Conservation (phyloP, 2,888 invertebrate genomes). For the Trichopria drosophilae region DNA sequence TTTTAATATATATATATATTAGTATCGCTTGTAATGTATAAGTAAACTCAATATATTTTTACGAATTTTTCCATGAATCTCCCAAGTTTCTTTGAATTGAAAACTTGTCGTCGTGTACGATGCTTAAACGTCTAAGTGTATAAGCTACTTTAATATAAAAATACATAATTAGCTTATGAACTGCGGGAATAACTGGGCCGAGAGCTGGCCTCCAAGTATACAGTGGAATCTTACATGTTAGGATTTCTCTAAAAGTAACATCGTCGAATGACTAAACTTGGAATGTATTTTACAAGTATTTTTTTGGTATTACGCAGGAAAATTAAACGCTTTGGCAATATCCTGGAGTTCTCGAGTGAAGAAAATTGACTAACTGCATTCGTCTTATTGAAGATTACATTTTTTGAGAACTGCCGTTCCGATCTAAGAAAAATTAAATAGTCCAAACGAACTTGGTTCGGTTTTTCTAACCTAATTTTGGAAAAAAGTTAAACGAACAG, state of each 20-base stretch:
- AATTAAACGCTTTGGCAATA: constrained; percentile 57
- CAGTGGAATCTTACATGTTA: constrained; percentile 53
- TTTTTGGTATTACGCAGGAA: constrained; percentile 37
- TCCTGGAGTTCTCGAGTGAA: too few relatives aligned
- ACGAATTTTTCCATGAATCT: constrained; percentile 53
- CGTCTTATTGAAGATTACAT: too few relatives aligned
- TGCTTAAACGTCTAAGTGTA: constrained; percentile 45
- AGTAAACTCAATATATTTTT: constrained; percentile 54
- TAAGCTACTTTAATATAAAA: constrained; percentile 59
- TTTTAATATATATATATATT: constrained; percentile 35
- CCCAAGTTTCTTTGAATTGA: constrained; percentile 30
- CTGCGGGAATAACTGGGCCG: constrained; percentile 55
- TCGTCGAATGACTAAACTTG: constrained; percentile 43
- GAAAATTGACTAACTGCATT: too few relatives aligned
- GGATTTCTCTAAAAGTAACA: constrained; percentile 38
- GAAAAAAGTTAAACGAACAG: too few relatives aligned
- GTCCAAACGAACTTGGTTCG: too few relatives aligned
- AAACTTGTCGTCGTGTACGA: constrained; percentile 35
- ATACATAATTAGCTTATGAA: constrained; percentile 59
- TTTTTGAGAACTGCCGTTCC: too few relatives aligned
- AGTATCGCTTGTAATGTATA: constrained; percentile 51
- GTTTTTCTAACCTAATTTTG: too few relatives aligned
- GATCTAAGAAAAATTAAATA: too few relatives aligned
- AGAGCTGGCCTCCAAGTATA: constrained; percentile 48
- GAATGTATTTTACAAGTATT: constrained; percentile 52